Percentiles rank a stretch among this genome's conserved stretches.
Conservation (phyloP, 2,888 invertebrate genomes). For the Parthenolecanium corni region DNA sequence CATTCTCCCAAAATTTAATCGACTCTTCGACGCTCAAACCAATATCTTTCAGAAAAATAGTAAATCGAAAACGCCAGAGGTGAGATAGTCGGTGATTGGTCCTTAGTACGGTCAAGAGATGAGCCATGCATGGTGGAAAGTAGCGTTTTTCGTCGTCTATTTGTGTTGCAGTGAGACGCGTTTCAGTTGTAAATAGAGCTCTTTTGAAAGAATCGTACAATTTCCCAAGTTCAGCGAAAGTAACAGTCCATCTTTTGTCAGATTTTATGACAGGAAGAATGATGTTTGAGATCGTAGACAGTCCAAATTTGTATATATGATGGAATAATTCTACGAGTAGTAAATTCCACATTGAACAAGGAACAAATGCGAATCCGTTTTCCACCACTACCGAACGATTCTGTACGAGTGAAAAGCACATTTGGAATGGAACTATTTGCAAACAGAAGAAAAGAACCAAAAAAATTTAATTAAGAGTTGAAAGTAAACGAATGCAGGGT, state of each 20-base stretch:
- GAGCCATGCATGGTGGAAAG: slow-evolving; percentile 56
- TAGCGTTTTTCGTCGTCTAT: slow-evolving; percentile 32
- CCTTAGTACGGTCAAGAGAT: slow-evolving; percentile 46
- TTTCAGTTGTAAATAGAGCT: no score
- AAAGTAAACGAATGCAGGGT: no score
- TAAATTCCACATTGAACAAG: slow-evolving; percentile 48
- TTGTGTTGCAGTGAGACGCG: background rate
- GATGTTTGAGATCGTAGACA: slow-evolving; percentile 31
- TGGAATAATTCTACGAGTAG: slow-evolving; percentile 43
- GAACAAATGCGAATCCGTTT: slow-evolving; percentile 44
- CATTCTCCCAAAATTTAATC: slow-evolving; percentile 51
- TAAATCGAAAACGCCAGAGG: slow-evolving; percentile 51
- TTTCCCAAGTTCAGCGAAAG: slow-evolving; percentile 3
- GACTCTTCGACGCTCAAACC: slow-evolving; percentile 55
- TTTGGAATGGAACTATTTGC: slow-evolving; percentile 44
- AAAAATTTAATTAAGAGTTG: background rate
- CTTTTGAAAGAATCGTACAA: background rate
- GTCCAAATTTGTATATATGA: slow-evolving; percentile 38
- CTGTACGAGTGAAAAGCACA: slow-evolving; percentile 46
- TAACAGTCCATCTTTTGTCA: slow-evolving; percentile 34
- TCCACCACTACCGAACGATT: slow-evolving; percentile 44
- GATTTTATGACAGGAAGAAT: slow-evolving; percentile 36
- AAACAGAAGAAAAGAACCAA: background rate
- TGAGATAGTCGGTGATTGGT: slow-evolving; percentile 53
- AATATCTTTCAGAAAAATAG: slow-evolving; percentile 58